Conservation (phyloP, 2,888 invertebrate species). For the Polydrusus pterygomalis region DNA sequence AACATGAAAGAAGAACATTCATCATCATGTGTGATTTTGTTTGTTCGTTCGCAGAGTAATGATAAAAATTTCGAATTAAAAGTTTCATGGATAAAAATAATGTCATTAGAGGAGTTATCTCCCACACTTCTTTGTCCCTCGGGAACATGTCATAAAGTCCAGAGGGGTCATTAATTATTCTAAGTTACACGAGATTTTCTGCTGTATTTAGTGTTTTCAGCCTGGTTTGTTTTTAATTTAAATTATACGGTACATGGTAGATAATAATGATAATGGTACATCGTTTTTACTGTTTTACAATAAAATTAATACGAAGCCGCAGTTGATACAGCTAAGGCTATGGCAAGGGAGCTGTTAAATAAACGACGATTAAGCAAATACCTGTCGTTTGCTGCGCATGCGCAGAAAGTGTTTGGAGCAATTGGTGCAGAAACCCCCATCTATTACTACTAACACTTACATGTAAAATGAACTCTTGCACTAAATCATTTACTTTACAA, state of each 20-base stretch:
- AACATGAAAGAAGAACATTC: constrained; percentile 51
- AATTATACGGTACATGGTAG: neutral
- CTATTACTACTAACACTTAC: too few relatives aligned
- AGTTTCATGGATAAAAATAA: constrained; percentile 51
- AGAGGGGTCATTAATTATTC: constrained; percentile 53
- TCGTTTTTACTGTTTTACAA: too few relatives aligned
- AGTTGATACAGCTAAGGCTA: too few relatives aligned
- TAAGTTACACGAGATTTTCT: constrained; percentile 63
- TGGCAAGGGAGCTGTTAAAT: too few relatives aligned
- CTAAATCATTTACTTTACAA: too few relatives aligned
- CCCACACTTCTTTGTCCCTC: constrained; percentile 43
- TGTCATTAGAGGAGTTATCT: constrained; percentile 52
- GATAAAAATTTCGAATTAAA: constrained; percentile 54
- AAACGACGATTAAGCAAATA: too few relatives aligned
- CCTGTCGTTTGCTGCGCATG: too few relatives aligned
- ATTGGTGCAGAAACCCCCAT: too few relatives aligned
- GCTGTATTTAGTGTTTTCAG: neutral
- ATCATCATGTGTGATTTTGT: constrained; percentile 45
- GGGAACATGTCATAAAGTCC: constrained; percentile 50
- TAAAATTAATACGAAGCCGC: too few relatives aligned
- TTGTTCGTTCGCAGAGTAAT: constrained; percentile 33
- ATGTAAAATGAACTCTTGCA: too few relatives aligned
- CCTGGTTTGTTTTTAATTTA: constrained; percentile 7
- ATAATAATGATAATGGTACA: neutral
- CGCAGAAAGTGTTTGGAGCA: too few relatives aligned